Base-by-base conservation (phyloP, 2,797 vertebrate species). In the Gymnocypris eckloni region DNA sequence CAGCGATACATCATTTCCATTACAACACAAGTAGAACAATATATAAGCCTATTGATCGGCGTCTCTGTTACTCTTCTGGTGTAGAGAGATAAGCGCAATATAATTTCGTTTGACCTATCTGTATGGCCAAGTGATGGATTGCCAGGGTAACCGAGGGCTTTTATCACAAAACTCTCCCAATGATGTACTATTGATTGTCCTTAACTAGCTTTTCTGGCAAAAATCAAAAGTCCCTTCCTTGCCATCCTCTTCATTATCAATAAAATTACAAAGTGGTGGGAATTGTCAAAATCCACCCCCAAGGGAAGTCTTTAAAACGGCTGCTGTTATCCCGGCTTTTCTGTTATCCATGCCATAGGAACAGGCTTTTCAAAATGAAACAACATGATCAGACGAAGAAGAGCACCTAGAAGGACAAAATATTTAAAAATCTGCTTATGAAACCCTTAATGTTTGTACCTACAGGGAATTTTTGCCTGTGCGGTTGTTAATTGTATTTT, bases 41-140 rank as follows among this genome's bases (percentile, higher is more conserved):
- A 87, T 90, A 87, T 87, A 89, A 87, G 86, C 93, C 94, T 97
- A 98, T 99, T 96, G 97, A 98, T 97, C 95, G 93, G 91, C 94
- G 94, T 96, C 96, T 97, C 96, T 96, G 95, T 95, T 94, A 95
- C 96, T 97, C 97, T 97, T 96, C 97, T 98, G 97, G 96, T 95
- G 94, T 93, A 93, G 93, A 94, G 96, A 97, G 97, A 98, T 99
- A 98, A 99, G 97, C 95, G 95, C 96, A 97, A 97, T 97, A 98
- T 97, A 95, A 98, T 98, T 97, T 97, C 97, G 96, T 96, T 97
- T 96, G 96, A 97, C 97, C 97, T 97, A 97, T 98, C 97, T 95
- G 96, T 95, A 96, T 97, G 97, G 96, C 97, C 97, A 97, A 98
- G 97, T 98, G 97, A 99, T 98, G 97, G 98, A 98, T 98, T 96